Percentiles rank a stretch among this genome's conserved stretches.
These are phyloP conservation scores for Tetraneura akinire DNA, from an alignment of 1,140 invertebrate genomes.

Conservation along the genomic window DNA sequence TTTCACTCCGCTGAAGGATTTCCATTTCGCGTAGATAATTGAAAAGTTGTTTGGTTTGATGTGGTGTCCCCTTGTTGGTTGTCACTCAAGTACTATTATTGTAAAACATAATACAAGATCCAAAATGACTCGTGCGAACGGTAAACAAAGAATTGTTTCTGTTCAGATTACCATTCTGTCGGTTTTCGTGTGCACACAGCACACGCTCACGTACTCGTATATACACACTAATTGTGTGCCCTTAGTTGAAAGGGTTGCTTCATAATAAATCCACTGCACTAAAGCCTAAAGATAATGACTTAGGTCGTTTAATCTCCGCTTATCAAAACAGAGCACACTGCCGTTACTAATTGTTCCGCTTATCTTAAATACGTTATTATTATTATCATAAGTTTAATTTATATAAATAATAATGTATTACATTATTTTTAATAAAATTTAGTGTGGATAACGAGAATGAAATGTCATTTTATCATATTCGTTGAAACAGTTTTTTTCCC, in stretches of 20 bases:
- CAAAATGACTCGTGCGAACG: background rate
- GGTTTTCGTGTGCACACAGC: background rate
- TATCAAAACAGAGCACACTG: conserved; percentile 33
- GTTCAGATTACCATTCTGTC: background rate
- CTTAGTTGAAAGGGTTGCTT: conserved; percentile 31
- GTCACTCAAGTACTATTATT: conserved; percentile 10
- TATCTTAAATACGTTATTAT: background rate
- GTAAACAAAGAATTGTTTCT: conserved; percentile 30
- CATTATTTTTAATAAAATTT: conserved; percentile 2
- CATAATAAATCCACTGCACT: conserved; percentile 27
- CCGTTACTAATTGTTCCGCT: conserved; percentile 20
- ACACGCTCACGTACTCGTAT: background rate
- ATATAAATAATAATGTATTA: conserved; percentile 4
- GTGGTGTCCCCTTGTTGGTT: background rate
- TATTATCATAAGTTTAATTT: background rate
- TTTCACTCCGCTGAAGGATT: background rate
- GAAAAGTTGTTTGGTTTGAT: conserved; percentile 39
- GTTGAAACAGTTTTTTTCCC: background rate
- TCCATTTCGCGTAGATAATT: background rate
- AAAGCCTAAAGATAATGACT: background rate
- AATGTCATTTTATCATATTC: background rate
- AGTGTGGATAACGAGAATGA: background rate
- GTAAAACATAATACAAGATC: background rate
- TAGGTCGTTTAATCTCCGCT: conserved; percentile 12
- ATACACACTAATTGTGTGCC: conserved; percentile 31